These are phyloP conservation scores for Enteromius anoplus DNA, from an alignment of 2,797 vertebrate species.

Conservation along the genomic window DNA sequence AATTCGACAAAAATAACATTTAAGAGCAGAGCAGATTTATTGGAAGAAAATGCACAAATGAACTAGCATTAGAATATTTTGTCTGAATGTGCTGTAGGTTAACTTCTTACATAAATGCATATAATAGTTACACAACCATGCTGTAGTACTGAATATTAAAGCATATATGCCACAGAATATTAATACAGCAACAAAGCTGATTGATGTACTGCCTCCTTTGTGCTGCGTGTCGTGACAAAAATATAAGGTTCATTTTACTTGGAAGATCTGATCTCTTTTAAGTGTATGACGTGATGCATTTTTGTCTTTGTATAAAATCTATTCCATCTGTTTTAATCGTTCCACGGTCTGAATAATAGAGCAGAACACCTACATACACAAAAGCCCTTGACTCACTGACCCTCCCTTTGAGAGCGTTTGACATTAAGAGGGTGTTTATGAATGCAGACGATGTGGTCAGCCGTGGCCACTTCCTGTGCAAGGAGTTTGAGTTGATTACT, in stretches of 20 bases:
- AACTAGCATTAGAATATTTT: background rate
- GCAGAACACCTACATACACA: conserved; percentile 5
- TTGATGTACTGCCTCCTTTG: background rate
- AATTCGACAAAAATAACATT: background rate
- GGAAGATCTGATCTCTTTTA: conserved; percentile 9
- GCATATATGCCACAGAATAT: background rate
- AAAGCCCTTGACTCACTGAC: conserved; percentile 23
- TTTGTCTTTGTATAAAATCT: conserved; percentile 10
- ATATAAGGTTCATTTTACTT: background rate
- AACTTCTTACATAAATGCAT: background rate
- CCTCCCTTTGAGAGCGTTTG: conserved; percentile 23
- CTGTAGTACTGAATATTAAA: background rate
- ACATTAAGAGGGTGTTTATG: conserved; percentile 34
- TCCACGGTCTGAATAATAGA: conserved; percentile 14
- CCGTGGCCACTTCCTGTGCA: conserved; percentile 30
- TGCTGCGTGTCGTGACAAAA: background rate
- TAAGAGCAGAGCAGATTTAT: background rate
- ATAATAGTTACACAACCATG: background rate
- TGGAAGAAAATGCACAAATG: background rate
- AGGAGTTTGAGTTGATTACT: conserved; percentile 34
- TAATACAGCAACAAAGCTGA: background rate
- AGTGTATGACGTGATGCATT: conserved; percentile 1
- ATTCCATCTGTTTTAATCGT: conserved; percentile 14
- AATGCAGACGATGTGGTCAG: conserved; percentile 40
- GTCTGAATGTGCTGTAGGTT: background rate